Evolutionary conservation across 2,113 vertebrate species (phyloP).

Genomic region (Cyanoderma ruficeps): DNA sequence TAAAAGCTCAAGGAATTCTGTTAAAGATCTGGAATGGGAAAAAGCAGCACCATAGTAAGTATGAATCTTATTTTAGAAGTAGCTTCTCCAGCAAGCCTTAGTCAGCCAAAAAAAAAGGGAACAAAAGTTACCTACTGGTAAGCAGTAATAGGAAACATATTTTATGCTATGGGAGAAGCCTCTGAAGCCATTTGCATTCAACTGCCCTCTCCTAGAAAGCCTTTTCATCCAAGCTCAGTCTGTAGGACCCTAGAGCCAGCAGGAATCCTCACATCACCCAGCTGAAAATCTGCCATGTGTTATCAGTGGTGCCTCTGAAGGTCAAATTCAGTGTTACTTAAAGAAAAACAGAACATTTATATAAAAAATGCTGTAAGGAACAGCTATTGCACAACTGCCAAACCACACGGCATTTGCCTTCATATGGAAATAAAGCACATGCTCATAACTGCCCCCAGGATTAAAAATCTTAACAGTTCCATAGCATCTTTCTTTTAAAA

Average conservation of each 20-base stretch:
- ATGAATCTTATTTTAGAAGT: neutral
- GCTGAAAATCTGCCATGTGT: conserved; percentile 2
- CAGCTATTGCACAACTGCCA: neutral
- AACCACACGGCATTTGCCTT: neutral
- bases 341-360: neutral
- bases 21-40: neutral
- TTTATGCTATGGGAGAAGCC: neutral
- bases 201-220: neutral
- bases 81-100: neutral
- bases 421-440: neutral
- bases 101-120: neutral
- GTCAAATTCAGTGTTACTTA: neutral
- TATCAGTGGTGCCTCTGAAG: neutral
- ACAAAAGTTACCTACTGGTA: neutral
- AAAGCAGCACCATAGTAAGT: neutral
- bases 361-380: neutral
- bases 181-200: neutral
- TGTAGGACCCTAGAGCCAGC: neutral
- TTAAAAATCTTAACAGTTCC: neutral
- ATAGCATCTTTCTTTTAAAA: neutral
- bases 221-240: neutral
- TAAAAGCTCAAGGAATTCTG: neutral
- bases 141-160: neutral
- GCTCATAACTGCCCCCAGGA: neutral
- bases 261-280: neutral